Evolutionary conservation across 2,797 vertebrate genomes (phyloP), one percentile per base, ranked within the genome.

Genomic region (Ptychobarbus kaznakovi): DNA sequence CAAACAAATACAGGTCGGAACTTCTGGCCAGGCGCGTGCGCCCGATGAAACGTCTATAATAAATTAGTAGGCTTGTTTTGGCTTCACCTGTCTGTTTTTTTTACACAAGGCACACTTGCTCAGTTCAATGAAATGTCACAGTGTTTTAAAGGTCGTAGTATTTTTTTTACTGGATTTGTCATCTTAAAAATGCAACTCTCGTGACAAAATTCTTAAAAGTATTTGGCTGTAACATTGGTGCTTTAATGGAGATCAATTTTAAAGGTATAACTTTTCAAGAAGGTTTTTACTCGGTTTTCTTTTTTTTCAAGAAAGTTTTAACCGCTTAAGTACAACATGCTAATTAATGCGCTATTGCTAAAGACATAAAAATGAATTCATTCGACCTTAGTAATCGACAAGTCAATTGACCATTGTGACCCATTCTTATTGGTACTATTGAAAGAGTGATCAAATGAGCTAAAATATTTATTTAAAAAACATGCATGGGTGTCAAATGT

Each of bases 61-160:
- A 49, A 18, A 28, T 49, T 10, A 28, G 46, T 16, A 32, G 15
- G n/a, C 70, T 73, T 8, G 42, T 9, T 46, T 46, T 46, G 13
- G 42, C 4, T 75, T 75, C 46, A 18, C 46, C 4, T 51, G 25
- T 32, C 25, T 20, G 13, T 78, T 61, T 78, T 73, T 76, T 32
- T 76, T 77, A 13, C 13, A 35, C 46, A 75, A 32, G 4, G 73
- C 28, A 12, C 8, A 20, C 51, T 51, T 56, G 8, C 15, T 32
- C 4, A 61, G 38, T 32, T 79, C n/a, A 79, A 10, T 79, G 40
- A 65, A 63, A 65, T 80, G 77, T 15, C n/a, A 61, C 18, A 53
- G 53, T 8, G 16, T 75, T 53, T 75, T 53, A 32, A 32, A 75
- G 4, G n/a, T 9, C 28, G 12, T 7, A 25, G 3, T 46, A 1